A percentile compares a stretch with the other conserved stretches of the same genome.
Evolutionary conservation across 2,797 vertebrate genomes (phyloP).

Genomic region (Pseudomugil gertrudae): DNA sequence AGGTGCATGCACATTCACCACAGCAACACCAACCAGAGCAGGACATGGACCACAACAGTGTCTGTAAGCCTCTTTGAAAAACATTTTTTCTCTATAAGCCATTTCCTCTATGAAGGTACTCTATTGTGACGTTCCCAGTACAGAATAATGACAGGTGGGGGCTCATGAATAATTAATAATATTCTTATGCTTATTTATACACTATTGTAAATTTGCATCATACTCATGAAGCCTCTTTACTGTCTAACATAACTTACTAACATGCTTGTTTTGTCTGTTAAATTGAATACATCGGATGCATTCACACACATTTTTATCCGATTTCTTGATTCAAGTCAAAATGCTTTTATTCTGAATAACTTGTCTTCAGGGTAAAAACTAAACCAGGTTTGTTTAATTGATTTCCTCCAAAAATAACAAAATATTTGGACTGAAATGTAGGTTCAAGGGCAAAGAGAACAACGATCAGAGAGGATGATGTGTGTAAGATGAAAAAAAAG

Average conservation of each 20-base stretch:
- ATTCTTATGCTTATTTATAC: too few species aligned
- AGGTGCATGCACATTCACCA: too few species aligned
- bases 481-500: slow-evolving; percentile 18
- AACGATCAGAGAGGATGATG: slow-evolving; percentile 20
- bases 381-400: not conserved
- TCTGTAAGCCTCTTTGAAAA: too few species aligned
- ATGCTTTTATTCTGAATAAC: not conserved
- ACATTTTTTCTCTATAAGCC: not conserved
- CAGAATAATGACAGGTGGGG: not conserved
- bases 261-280: too few species aligned
- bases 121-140: not conserved
- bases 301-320: not conserved
- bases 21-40: too few species aligned
- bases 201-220: not conserved
- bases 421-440: slow-evolving; percentile 8
- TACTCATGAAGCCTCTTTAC: not conserved
- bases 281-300: not conserved
- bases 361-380: not conserved
- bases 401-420: not conserved
- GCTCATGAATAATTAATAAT: too few species aligned
- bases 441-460: slow-evolving; percentile 15
- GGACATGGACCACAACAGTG: too few species aligned
- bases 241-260: not conserved
- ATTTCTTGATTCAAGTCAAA: too few species aligned
- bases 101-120: not conserved